Base-by-base conservation (phyloP, 2,113 vertebrate species). In the Rhegmatorhina hoffmannsi region DNA sequence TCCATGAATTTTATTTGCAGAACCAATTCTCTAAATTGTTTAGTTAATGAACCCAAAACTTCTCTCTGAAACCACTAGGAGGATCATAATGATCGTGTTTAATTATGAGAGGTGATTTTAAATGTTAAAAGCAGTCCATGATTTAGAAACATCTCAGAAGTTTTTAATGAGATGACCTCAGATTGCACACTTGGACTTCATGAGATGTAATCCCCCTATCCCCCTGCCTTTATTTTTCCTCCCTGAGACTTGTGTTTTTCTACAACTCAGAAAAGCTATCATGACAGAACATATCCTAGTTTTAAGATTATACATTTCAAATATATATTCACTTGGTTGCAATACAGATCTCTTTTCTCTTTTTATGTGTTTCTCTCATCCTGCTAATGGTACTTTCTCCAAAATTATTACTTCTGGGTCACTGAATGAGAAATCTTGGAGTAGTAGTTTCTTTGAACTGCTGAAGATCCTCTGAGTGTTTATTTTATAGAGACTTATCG, bases 221-320 rank as follows among this genome's bases (percentile, higher is more conserved):
- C 8, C 6, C 8, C 1, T 3, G 1, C 1, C 2, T 31, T 20
- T 44, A 53, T 28, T 43, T 47, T n/a, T n/a, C 52, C 13, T 79
- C 5, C 2, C 0, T 31, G 58, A 50, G 15, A 62, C 31, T 38
- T 86, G 10, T 49, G 7, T 16, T 67, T 82, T 83, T 31, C 40
- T 85, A 6, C 26, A 67, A 4, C n/a, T 76, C 8, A 20, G 11
- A 47, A 56, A 56, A 53, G 4, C 11, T 66, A 1, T 53, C 21
- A 23, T 85, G 75, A 16, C 24, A 85, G 70, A 75, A 26, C 19
- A 16, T 6, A 33, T 31, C 28, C 36, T 78, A 3, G 6, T 2
- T 38, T 84, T 43, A 34, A 85, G 47, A 40, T 21, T 16, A 7
- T 2, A n/a, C n/a, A 25, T 91, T 94, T 91, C 46, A 81, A 81